phyloP scores from a whole-genome alignment of 1,140 invertebrate species.

The Lithobius niger region DNA sequence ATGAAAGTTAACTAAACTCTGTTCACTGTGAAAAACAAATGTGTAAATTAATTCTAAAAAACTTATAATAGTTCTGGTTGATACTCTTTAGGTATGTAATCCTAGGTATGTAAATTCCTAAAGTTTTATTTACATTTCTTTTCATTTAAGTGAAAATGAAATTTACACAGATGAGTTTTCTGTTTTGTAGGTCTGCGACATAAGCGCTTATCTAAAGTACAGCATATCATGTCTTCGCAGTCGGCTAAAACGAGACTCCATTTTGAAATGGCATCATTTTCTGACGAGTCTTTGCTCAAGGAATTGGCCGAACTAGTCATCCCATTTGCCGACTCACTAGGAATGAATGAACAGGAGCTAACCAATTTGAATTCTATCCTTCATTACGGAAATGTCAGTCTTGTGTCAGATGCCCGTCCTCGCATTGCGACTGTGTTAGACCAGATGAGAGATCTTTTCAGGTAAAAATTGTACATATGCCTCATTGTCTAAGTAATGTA shows the following conservation, averaged over 20 bases:
- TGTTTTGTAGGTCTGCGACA: constrained; percentile 42
- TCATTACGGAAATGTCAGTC: constrained; percentile 52
- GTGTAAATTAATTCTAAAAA: too few species aligned
- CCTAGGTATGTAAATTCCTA: neutral
- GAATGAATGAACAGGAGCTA: constrained; percentile 82
- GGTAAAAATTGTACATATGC: too few species aligned
- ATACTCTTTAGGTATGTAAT: too few species aligned
- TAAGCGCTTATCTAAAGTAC: constrained; percentile 48
- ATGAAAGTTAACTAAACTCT: too few species aligned
- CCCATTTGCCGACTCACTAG: constrained; percentile 66
- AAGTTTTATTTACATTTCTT: neutral
- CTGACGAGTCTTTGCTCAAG: constrained; percentile 50
- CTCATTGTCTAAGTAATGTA: too few species aligned
- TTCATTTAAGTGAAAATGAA: neutral
- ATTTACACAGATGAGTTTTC: neutral
- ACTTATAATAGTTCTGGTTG: too few species aligned
- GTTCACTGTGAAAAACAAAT: too few species aligned
- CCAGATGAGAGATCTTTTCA: constrained; percentile 65
- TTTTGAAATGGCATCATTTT: constrained; percentile 79
- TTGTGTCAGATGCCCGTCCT: constrained; percentile 63
- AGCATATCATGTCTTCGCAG: constrained; percentile 48
- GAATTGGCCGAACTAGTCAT: constrained; percentile 53
- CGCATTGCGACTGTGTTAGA: constrained; percentile 64
- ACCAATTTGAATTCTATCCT: constrained; percentile 58
- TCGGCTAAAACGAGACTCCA: constrained; percentile 50